A percentile compares a stretch with the other conserved stretches of the same genome.
Evolutionary conservation across 1,140 invertebrate genomes (phyloP).

Genomic region (Triops longicaudatus): DNA sequence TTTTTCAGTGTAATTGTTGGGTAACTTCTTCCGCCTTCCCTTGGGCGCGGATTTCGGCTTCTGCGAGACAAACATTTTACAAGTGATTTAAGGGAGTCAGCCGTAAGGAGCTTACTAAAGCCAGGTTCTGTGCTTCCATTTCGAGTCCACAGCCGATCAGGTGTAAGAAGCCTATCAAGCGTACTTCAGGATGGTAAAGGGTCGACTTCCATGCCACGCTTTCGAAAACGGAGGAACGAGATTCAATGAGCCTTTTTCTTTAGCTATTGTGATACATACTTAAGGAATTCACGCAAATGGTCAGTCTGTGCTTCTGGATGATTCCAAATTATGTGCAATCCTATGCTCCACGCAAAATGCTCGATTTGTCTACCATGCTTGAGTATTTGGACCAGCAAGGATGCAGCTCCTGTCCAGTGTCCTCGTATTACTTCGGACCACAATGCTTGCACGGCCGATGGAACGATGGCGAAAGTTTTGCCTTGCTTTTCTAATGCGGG

Average conservation of each 20-base stretch:
- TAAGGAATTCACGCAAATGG: not conserved
- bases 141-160: not conserved
- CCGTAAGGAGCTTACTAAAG: not conserved
- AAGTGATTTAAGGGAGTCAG: not conserved
- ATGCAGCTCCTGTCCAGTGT: not conserved
- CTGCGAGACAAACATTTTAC: not conserved
- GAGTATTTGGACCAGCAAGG: not conserved
- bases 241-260: too few relatives aligned
- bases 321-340: not conserved
- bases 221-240: not conserved
- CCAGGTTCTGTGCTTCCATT: not conserved
- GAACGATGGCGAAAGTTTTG: not conserved
- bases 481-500: not conserved
- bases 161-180: not conserved
- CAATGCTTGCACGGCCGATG: not conserved
- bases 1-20: not conserved
- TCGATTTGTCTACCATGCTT: not conserved
- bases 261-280: not conserved
- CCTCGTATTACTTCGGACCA: not conserved
- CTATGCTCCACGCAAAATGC: not conserved
- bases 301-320: not conserved
- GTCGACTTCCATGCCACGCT: not conserved
- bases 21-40: not conserved
- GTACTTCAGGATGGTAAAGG: not conserved
- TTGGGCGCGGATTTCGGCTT: not conserved